Conservation (phyloP, 2,797 vertebrate species). For the Anas georgica region DNA sequence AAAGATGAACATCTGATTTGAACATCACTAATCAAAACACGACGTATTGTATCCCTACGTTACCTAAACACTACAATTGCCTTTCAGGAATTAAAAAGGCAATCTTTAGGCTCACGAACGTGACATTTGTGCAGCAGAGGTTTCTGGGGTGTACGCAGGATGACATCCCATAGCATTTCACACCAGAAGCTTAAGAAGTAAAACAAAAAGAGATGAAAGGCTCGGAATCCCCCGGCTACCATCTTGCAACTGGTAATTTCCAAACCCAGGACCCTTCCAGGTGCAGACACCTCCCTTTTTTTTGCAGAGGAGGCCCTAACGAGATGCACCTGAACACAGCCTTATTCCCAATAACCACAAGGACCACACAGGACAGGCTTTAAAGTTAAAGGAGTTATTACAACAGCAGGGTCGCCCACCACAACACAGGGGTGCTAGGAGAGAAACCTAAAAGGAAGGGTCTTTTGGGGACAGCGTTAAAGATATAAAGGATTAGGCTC, state of each 20-base stretch:
- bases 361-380: background rate
- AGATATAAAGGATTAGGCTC: background rate
- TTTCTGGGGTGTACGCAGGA: background rate
- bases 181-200: background rate
- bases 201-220: background rate
- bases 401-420: background rate
- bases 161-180: background rate
- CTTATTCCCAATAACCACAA: background rate
- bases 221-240: background rate
- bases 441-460: background rate
- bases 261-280: background rate
- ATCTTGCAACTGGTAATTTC: background rate
- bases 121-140: background rate
- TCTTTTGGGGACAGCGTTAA: background rate
- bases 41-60: background rate
- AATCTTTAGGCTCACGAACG: background rate
- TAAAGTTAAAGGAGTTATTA: background rate
- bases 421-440: background rate
- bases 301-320: rapidly evolving
- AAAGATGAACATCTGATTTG: background rate
- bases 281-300: background rate
- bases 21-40: background rate
- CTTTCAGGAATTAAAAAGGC: background rate
- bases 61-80: background rate
- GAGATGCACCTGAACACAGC: background rate